phyloP scores from a whole-genome alignment of 2,797 vertebrate genomes.

The Hemitrygon akajei region DNA sequence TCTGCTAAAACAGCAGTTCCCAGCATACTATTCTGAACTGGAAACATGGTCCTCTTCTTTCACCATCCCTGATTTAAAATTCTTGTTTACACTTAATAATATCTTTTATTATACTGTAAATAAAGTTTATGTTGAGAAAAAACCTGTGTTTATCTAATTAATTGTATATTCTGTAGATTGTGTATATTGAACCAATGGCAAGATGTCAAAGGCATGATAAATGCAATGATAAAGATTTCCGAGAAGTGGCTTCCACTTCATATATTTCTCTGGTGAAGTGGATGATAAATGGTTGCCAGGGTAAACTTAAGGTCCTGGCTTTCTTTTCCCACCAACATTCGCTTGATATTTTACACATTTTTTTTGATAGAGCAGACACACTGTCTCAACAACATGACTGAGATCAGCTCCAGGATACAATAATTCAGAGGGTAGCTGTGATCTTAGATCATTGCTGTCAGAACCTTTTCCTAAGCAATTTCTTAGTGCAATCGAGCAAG shows the following conservation, averaged over 20 bases:
- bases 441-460: background rate
- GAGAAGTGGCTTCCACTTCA: background rate
- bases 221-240: background rate
- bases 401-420: background rate
- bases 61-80: too few species aligned
- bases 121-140: too few species aligned
- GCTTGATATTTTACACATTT: background rate
- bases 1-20: too few species aligned
- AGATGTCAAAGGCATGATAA: background rate
- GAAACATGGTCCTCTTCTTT: too few species aligned
- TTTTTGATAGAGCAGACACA: background rate
- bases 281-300: background rate
- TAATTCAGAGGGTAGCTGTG: background rate
- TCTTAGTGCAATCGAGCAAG: background rate
- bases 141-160: background rate
- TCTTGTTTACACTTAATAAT: too few species aligned
- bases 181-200: background rate
- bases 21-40: too few species aligned
- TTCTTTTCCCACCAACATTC: background rate
- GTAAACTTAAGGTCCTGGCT: background rate
- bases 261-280: background rate
- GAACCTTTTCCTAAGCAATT: conserved; percentile 3
- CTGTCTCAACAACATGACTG: background rate
- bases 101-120: too few species aligned
- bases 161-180: background rate